Evolutionary conservation across 2,113 vertebrate species (phyloP), one percentile per base, ranked within the genome.

Genomic region (Lutjanus erythropterus): DNA sequence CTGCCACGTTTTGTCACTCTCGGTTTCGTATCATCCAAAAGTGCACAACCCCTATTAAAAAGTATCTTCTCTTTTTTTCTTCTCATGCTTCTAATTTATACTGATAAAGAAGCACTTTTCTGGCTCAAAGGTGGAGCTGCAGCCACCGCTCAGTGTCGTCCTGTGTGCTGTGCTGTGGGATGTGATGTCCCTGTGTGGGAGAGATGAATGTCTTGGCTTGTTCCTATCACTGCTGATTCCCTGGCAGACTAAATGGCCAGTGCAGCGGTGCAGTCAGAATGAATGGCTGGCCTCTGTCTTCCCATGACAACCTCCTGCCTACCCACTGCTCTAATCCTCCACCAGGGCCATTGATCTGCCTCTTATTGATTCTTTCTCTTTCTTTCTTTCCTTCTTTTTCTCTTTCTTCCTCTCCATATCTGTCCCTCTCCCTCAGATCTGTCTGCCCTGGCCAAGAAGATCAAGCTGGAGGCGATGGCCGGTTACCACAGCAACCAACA

Each of bases 401-500:
- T 78, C 80, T 75, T 62, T 79, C 72, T 86, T 23, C 31, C 52
- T 68, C 41, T 86, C 64, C 47, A 27, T 85, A 31, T 62, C 65
- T 81, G 9, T 77, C 74, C 83, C 16, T 75, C 75, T 71, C 75
- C 71, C 67, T 64, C 84, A 99, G 98, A 98, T 94, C 94, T 99
- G 85, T 97, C 97, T 1, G 97, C 97, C 66, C 96, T 98, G 80
- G 97, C 97, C 92, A 99, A 99, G 95, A 99, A 99, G 95, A 98
- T 99, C 94, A 99, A 99, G 94, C 91, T 99, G 92, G 98, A 99
- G 96, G 97, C 97, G 39, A 96, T 99, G 96, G 97, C 95, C 81
- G 94, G 96, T 95, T 99, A 97, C 94, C 96, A 97, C 78, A 95
- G 96, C 92, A 96, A 94, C 95, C 97, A 96, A 78, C 97, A 97